A percentile compares a stretch with the other conserved stretches of the same genome.
Evolutionary conservation across 2,113 vertebrate genomes (phyloP).

Genomic region (Syngnathoides biaculeatus): DNA sequence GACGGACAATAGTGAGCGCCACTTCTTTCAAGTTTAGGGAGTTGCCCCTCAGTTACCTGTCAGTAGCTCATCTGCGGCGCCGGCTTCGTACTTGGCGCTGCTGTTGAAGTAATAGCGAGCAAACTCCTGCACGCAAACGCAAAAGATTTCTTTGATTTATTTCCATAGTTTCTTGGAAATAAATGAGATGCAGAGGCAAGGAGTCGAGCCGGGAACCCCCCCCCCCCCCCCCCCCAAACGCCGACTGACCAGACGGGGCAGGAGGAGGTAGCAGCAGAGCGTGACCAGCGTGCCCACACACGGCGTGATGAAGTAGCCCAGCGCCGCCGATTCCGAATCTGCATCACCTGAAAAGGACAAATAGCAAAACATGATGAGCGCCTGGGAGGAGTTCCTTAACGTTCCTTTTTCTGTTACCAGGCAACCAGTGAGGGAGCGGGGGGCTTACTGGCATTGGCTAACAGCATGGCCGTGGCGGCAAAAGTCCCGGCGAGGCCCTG

Average conservation of each 20-base stretch:
- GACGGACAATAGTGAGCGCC: not conserved
- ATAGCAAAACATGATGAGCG: not conserved
- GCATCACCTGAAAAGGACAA: constrained; percentile 67
- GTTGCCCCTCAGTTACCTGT: too few species aligned
- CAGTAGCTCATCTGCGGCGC: constrained; percentile 71
- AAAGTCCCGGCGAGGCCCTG: constrained; percentile 86
- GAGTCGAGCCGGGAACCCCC: not conserved
- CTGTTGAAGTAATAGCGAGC: constrained; percentile 56
- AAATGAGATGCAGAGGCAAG: not conserved
- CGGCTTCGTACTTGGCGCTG: constrained; percentile 61
- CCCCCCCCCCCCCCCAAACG: not conserved
- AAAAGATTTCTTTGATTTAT: not conserved
- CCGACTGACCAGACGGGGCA: constrained; percentile 75
- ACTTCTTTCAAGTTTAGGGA: not conserved
- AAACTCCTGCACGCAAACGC: constrained; percentile 51
- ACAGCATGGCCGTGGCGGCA: constrained; percentile 81
- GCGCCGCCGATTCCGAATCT: constrained; percentile 68
- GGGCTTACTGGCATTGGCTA: constrained; percentile 81
- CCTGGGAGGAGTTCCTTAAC: not conserved
- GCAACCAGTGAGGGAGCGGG: constrained; percentile 28
- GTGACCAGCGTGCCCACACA: constrained; percentile 81
- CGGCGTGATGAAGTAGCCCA: constrained; percentile 86
- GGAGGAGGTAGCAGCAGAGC: constrained; percentile 77
- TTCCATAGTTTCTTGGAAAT: not conserved
- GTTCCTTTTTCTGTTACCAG: constrained; percentile 31